phyloP scores from a whole-genome alignment of 2,888 invertebrate species.

The Phortica magna region DNA sequence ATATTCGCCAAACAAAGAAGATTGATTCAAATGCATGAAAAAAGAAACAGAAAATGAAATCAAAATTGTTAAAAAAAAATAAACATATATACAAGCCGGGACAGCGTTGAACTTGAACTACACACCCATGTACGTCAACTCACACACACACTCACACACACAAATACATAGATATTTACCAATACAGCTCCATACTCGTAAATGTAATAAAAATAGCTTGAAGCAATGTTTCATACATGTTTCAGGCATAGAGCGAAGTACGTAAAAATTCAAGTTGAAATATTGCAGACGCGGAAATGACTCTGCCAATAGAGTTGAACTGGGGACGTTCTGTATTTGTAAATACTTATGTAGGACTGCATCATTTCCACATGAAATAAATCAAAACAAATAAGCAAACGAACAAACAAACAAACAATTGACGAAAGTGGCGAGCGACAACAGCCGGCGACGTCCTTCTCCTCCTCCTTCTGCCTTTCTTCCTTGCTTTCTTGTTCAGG shows the following conservation, averaged over 20 bases:
- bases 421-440: slow-evolving; percentile 37
- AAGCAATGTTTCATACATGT: slow-evolving; percentile 49
- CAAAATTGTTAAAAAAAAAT: slow-evolving; percentile 17
- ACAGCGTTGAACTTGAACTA: slow-evolving; percentile 20
- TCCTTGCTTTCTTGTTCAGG: background rate
- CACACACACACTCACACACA: background rate
- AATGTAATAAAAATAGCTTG: slow-evolving; percentile 71
- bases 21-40: slow-evolving; percentile 19
- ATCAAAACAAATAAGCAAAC: slow-evolving; percentile 70
- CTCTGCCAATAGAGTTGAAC: slow-evolving; percentile 23
- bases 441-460: slow-evolving; percentile 27
- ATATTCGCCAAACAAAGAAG: background rate
- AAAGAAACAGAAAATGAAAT: slow-evolving; percentile 20
- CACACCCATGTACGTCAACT: background rate
- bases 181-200: slow-evolving; percentile 24
- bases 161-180: background rate
- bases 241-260: background rate
- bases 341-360: slow-evolving; percentile 47
- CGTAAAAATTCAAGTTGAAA: slow-evolving; percentile 24
- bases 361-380: slow-evolving; percentile 71
- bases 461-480: background rate
- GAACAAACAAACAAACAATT: slow-evolving; percentile 46
- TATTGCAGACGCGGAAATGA: slow-evolving; percentile 24
- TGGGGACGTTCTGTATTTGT: slow-evolving; percentile 10
- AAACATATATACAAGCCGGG: background rate